A percentile compares a stretch with the other conserved stretches of the same genome.
phyloP scores from a whole-genome alignment of 2,888 invertebrate genomes.

The Protodeltote pygarga region DNA sequence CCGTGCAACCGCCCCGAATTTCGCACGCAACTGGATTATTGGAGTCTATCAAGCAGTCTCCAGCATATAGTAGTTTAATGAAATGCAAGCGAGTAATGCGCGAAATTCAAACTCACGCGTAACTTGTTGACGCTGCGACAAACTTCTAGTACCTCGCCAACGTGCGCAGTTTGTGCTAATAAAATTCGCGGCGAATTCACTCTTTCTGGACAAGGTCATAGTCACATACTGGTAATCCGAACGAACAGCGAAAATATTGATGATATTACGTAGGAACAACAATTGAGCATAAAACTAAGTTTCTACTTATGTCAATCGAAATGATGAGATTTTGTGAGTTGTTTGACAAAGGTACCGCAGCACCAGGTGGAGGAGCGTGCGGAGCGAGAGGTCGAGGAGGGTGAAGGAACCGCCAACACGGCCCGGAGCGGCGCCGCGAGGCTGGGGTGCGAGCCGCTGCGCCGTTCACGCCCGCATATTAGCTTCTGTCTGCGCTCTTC shows the following conservation, averaged over 20 bases:
- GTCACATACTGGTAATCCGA: slow-evolving; percentile 39
- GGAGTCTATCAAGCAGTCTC: no score
- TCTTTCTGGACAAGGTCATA: no score
- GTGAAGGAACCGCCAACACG: slow-evolving; percentile 50
- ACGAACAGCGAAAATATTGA: slow-evolving; percentile 45
- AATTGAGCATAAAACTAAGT: slow-evolving; percentile 49
- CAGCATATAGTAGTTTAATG: no score
- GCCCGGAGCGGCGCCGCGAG: slow-evolving; percentile 58
- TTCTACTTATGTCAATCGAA: slow-evolving; percentile 87
- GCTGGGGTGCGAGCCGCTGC: slow-evolving; percentile 79
- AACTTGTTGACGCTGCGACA: no score
- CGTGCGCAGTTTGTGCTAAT: no score
- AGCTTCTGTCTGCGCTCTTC: slow-evolving; percentile 66
- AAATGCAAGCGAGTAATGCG: no score
- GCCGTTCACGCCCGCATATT: slow-evolving; percentile 64
- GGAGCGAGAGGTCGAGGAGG: slow-evolving; percentile 69
- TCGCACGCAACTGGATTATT: no score
- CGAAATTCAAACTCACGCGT: no score
- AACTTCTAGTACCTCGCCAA: no score
- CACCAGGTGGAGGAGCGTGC: slow-evolving; percentile 91
- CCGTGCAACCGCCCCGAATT: no score
- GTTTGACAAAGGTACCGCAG: slow-evolving; percentile 93
- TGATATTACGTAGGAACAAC: slow-evolving; percentile 57
- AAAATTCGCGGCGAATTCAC: no score
- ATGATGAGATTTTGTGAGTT: slow-evolving; percentile 92